Evolutionary conservation across 2,113 vertebrate species (phyloP).

Genomic region (Rattus rattus): DNA sequence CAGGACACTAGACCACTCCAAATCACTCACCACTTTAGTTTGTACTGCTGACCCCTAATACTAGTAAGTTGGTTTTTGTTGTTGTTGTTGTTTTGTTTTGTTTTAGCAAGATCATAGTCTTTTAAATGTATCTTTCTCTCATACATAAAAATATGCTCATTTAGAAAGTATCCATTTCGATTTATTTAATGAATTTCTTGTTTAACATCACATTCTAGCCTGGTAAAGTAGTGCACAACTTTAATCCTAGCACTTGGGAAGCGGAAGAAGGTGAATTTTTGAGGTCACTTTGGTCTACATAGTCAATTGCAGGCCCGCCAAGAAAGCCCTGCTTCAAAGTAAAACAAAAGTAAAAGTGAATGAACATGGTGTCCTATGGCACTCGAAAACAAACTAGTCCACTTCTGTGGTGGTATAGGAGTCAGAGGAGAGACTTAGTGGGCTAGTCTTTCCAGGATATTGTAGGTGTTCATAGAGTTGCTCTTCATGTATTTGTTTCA

Average conservation of each 20-base stretch:
- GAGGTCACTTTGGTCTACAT: neutral
- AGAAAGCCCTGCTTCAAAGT: neutral
- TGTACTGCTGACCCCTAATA: neutral
- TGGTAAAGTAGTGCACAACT: neutral
- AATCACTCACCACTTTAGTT: neutral
- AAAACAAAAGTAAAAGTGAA: neutral
- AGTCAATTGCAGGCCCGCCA: too few relatives aligned
- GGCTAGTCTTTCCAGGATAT: neutral
- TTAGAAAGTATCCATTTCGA: slow-evolving; percentile 6
- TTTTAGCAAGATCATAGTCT: neutral
- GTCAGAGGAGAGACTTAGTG: neutral
- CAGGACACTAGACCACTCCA: neutral
- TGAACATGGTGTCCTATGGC: neutral
- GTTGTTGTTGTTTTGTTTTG: neutral
- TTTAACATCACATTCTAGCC: neutral
- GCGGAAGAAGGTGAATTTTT: neutral
- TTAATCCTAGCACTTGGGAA: neutral
- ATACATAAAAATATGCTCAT: neutral
- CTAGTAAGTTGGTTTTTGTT: neutral
- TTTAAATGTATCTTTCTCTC: neutral
- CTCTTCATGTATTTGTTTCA: neutral
- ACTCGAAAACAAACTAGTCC: neutral
- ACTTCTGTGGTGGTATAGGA: neutral
- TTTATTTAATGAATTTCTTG: neutral
- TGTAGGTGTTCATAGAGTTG: neutral